Conservation (phyloP, 2,113 vertebrate species). For the Lamprotornis superbus region DNA sequence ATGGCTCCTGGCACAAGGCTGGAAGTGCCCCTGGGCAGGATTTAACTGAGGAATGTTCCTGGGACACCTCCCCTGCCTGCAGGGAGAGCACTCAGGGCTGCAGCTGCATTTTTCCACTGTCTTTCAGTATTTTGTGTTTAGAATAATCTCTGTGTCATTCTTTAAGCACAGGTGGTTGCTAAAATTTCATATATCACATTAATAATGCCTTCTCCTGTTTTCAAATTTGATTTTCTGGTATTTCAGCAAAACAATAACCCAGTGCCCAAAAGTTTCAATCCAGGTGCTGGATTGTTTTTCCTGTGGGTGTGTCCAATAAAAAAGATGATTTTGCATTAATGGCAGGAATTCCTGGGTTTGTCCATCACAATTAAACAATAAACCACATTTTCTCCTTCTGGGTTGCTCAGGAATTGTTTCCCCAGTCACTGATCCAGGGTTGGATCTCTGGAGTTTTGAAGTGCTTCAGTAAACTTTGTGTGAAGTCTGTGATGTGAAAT, state of each 20-base stretch:
- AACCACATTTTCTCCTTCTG: not conserved
- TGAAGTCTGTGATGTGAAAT: not conserved
- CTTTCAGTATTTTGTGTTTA: not conserved
- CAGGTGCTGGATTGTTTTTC: not conserved
- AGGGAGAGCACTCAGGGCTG: not conserved
- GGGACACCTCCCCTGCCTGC: not conserved
- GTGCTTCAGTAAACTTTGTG: not conserved
- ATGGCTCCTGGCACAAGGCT: not conserved
- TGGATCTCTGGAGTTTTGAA: not conserved
- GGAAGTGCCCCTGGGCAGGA: fast-evolving
- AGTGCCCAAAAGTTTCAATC: not conserved
- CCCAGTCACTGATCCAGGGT: fast-evolving
- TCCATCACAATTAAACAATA: not conserved
- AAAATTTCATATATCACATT: not conserved
- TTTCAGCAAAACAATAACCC: not conserved
- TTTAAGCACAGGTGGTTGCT: not conserved
- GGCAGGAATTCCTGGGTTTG: not conserved
- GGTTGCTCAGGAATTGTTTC: not conserved
- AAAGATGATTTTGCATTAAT: not conserved
- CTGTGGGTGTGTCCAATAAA: not conserved
- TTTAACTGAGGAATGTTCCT: not conserved
- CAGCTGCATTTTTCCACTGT: not conserved
- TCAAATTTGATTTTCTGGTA: not conserved
- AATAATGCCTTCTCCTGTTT: not conserved
- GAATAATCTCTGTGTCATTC: not conserved